phyloP scores from a whole-genome alignment of 2,888 invertebrate genomes.

The Cephus sareptanus region DNA sequence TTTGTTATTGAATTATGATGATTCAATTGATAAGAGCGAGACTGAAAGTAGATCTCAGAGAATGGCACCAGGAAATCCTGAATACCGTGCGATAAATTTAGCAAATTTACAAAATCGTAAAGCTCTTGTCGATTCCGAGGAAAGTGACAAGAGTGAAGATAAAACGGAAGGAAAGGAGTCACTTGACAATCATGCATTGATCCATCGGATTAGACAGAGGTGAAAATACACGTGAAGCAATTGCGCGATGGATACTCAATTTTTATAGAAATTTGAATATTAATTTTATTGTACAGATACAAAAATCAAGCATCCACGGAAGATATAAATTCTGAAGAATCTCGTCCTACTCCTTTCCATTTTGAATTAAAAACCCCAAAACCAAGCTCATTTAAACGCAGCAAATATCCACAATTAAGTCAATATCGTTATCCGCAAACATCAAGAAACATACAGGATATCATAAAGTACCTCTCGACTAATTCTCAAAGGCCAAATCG shows the following conservation, averaged over 20 bases:
- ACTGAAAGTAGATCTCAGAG: conserved; percentile 19
- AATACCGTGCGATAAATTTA: conserved; percentile 49
- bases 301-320: conserved; percentile 44
- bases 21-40: conserved; percentile 1
- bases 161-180: conserved; percentile 40
- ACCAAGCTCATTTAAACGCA: conserved; percentile 53
- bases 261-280: not conserved
- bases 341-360: conserved; percentile 69
- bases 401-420: conserved; percentile 58
- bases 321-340: conserved; percentile 56
- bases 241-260: not conserved
- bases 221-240: conserved; percentile 16
- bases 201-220: conserved; percentile 57
- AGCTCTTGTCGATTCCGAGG: conserved; percentile 36
- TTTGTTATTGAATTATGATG: not conserved
- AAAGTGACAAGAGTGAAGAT: conserved; percentile 30
- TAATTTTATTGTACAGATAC: conserved; percentile 31
- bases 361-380: conserved; percentile 58
- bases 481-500: conserved; percentile 45
- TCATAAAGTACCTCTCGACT: conserved; percentile 59
- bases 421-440: conserved; percentile 59
- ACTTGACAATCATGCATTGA: conserved; percentile 57
- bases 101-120: conserved; percentile 51
- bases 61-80: conserved; percentile 25
- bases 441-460: conserved; percentile 63